These are phyloP conservation scores for Taxidea taxus DNA, from an alignment of 2,113 vertebrate species.

Conservation along the genomic window DNA sequence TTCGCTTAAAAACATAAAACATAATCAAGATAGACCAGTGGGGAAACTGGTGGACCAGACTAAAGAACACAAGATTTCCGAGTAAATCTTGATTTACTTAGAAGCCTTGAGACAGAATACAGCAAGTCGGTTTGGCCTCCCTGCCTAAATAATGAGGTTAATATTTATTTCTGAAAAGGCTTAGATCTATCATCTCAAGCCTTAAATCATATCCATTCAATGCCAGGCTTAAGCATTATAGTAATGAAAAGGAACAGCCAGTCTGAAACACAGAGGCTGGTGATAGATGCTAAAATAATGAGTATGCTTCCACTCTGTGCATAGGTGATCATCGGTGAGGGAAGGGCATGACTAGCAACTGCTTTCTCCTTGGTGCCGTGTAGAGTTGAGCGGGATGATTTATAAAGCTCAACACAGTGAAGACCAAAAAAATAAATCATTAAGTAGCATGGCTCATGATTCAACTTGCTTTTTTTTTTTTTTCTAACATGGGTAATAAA, in stretches of 20 bases:
- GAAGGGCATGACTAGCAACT: constrained; percentile 21
- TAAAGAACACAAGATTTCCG: neutral
- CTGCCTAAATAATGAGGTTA: constrained; percentile 68
- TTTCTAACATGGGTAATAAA: constrained; percentile 71
- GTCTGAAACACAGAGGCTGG: constrained; percentile 40
- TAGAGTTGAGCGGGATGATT: constrained; percentile 65
- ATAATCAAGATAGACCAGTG: constrained; percentile 51
- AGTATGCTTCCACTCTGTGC: neutral
- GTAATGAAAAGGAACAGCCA: constrained; percentile 69
- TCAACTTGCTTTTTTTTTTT: neutral
- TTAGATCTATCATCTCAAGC: constrained; percentile 56
- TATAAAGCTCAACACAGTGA: constrained; percentile 70
- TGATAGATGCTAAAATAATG: constrained; percentile 57
- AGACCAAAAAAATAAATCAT: constrained; percentile 69
- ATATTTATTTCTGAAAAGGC: constrained; percentile 68
- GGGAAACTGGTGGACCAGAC: neutral
- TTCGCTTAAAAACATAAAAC: constrained; percentile 42
- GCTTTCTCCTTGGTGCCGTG: constrained; percentile 44
- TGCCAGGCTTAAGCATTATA: constrained; percentile 53
- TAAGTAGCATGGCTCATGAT: constrained; percentile 69
- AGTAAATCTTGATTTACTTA: constrained; percentile 58
- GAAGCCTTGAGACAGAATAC: constrained; percentile 40
- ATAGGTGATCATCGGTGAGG: constrained; percentile 43
- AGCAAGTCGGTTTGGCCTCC: constrained; percentile 34
- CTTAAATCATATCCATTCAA: constrained; percentile 63